Percentiles rank a stretch among this genome's conserved stretches.
Conservation (phyloP, 2,888 invertebrate genomes). For the Sinhomidia bicolor region DNA sequence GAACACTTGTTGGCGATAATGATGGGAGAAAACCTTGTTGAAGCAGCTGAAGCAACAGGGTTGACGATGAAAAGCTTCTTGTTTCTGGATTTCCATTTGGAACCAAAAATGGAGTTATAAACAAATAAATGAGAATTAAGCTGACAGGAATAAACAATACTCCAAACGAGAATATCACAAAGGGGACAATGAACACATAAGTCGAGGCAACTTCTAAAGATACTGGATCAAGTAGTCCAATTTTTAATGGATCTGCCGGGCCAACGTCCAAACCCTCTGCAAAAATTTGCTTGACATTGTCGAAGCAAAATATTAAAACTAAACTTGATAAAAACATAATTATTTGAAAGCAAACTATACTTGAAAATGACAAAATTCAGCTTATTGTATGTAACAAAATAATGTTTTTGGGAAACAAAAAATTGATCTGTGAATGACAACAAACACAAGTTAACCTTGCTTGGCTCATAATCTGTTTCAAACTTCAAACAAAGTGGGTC, state of each 20-base stretch:
- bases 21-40: constrained; percentile 35
- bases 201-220: constrained; percentile 72
- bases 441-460: no score
- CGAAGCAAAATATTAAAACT: not conserved
- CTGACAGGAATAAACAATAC: constrained; percentile 71
- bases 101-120: constrained; percentile 73
- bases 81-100: constrained; percentile 48
- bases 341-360: not conserved
- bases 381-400: no score
- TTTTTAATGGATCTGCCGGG: constrained; percentile 70
- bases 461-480: no score
- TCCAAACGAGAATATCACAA: constrained; percentile 73
- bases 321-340: not conserved
- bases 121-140: constrained; percentile 72
- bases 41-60: not conserved
- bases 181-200: constrained; percentile 72
- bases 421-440: no score
- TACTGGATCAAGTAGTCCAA: constrained; percentile 72
- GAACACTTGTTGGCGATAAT: constrained; percentile 18
- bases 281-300: not conserved
- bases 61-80: constrained; percentile 4
- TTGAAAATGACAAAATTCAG: not conserved
- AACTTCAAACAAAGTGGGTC: not conserved
- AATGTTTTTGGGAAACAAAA: no score
- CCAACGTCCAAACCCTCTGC: constrained; percentile 60